These are phyloP conservation scores for Strigops habroptila DNA, from an alignment of 2,113 vertebrate species.

Conservation along the genomic window DNA sequence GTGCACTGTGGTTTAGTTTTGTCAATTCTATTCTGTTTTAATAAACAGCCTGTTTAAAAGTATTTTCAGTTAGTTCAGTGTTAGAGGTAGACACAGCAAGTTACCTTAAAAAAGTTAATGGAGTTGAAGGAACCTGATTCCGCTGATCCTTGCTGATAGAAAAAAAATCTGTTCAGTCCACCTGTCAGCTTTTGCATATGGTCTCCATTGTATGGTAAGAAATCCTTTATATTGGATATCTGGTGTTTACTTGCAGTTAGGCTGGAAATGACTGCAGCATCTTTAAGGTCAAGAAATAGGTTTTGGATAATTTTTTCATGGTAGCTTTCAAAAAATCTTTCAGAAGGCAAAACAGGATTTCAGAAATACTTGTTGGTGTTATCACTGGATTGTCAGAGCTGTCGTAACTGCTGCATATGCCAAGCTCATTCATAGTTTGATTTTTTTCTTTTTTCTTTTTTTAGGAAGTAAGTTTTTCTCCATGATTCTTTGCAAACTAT, in stretches of 20 bases:
- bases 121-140: neutral
- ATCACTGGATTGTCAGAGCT: neutral
- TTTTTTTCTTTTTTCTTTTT: neutral
- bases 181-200: neutral
- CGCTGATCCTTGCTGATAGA: neutral
- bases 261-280: neutral
- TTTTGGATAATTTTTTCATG: neutral
- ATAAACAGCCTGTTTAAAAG: neutral
- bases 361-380: neutral
- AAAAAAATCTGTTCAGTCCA: neutral
- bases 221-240: neutral
- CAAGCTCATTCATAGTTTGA: neutral
- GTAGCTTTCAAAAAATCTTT: neutral
- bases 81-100: neutral
- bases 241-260: neutral
- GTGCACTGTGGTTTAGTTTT: neutral
- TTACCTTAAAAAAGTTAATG: neutral
- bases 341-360: neutral
- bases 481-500: neutral
- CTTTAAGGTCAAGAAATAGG: neutral
- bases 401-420: neutral
- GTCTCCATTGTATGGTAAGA: neutral
- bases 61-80: neutral
- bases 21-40: neutral
- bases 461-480: neutral